Evolutionary conservation across 92 coral and sea anemone species (phyloP), one percentile per base, ranked within the genome.

Genomic region (Desmophyllum pertusum): DNA sequence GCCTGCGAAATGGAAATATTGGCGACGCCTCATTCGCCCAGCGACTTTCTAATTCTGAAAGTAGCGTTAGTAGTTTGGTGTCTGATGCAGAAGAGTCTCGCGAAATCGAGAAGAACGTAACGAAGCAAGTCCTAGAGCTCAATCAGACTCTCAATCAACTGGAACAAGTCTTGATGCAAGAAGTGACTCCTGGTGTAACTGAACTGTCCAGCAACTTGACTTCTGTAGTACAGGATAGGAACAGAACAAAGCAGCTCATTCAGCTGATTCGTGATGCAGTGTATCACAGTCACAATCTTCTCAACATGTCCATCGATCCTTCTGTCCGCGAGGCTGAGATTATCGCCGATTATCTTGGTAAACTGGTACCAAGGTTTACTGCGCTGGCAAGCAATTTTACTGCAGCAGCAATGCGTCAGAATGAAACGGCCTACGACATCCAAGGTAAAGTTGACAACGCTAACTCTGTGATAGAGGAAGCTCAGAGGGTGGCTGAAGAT

Each of bases 1-100:
- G 89, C 19, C 83, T 96, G 33, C 87, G 79, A 76, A 94, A 92
- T 70, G 95, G 95, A 25, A 19, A 85, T 23, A 90, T 91, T 27
- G 97, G 93, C 8, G 93, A 94, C 87, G 73, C 71, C 25, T 83
- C 94, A 33, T 96, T 96, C 73, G 98, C 92, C 21, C 66, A 79
- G 25, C 88, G 87, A 37, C 92, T 96, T 52, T 48, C 41, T 23
- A 36, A 43, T 5, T 87, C 98, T 10, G 64, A 48, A 53, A 69
- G 11, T 4, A 48, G 31, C 19, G 89, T 91, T 39, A 81, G 81
- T 10, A n/a, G 55, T 18, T 75, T 96, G 18, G 91, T 87, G 42
- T 45, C 70, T 17, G 92, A 79, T 66, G 98, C 99, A 5, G 72
- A 70, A 57, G 83, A 81, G 75, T 89, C 99, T 38, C 89, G 85